Evolutionary conservation across 2,888 invertebrate species (phyloP).

Genomic region (Macrosiphum euphorbiae): DNA sequence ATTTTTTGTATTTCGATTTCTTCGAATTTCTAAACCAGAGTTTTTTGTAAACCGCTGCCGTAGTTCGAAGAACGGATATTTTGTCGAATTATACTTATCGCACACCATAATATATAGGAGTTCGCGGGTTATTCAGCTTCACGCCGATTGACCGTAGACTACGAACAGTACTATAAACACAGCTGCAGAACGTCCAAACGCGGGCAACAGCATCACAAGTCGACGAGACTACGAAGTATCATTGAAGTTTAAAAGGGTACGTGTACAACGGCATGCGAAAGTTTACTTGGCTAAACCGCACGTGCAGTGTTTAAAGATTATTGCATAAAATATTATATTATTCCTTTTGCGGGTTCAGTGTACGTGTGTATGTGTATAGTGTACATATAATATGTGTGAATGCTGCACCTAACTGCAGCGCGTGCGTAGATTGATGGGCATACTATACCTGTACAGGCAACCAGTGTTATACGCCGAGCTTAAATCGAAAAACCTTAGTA

Average conservation of each 20-base stretch:
- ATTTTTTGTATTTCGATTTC: background rate
- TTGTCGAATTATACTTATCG: background rate
- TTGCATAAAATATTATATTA: background rate
- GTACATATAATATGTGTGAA: background rate
- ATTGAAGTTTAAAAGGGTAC: constrained; percentile 33
- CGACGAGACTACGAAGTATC: constrained; percentile 1
- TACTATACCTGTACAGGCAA: background rate
- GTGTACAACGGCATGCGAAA: background rate
- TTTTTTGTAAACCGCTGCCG: background rate
- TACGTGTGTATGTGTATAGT: background rate
- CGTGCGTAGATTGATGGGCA: background rate
- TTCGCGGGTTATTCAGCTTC: constrained; percentile 50
- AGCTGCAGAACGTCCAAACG: constrained; percentile 33
- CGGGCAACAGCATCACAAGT: constrained; percentile 44
- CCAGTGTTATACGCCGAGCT: background rate
- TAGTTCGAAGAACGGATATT: constrained; percentile 43
- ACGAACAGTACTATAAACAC: background rate
- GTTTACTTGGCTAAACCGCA: background rate
- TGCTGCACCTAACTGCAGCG: background rate
- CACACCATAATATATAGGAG: background rate
- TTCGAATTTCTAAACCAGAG: constrained; percentile 21
- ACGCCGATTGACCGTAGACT: constrained; percentile 55
- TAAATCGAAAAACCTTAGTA: constrained; percentile 8
- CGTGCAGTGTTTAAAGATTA: background rate
- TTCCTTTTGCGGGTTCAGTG: background rate